Base-by-base conservation (phyloP, 2,888 invertebrate genomes). In the Catonia carolina region DNA sequence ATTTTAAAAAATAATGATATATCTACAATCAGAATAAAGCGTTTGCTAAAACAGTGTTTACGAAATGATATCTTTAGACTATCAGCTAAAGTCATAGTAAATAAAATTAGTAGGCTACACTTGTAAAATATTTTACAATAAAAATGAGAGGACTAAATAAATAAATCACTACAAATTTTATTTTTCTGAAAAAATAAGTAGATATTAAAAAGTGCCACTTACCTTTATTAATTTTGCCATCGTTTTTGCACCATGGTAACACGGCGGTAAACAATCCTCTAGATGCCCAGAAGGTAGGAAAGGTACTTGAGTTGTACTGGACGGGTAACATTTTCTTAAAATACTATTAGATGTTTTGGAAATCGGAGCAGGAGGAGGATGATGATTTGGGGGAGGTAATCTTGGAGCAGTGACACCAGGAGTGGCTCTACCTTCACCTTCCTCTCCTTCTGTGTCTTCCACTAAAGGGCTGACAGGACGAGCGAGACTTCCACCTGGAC, bases 151-250 rank as follows among this genome's bases (percentile, higher is more conserved):
- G n/a, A n/a, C n/a, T n/a, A n/a, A n/a, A n/a, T n/a, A n/a, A n/a
- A n/a, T n/a, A n/a, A n/a, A n/a, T n/a, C n/a, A n/a, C n/a, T n/a
- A n/a, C n/a, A n/a, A n/a, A n/a, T n/a, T n/a, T n/a, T n/a, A n/a
- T n/a, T n/a, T n/a, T n/a, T n/a, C n/a, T n/a, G n/a, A n/a, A n/a
- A n/a, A n/a, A n/a, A n/a, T n/a, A n/a, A n/a, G n/a, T n/a, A n/a
- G n/a, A n/a, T n/a, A n/a, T n/a, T n/a, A 54, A 14, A 17, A 37
- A 27, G 22, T 48, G n/a, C 10, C 4, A 58, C 72, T 68, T 67
- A 81, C 81, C 75, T 80, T 78, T 61, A 82, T 78, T 18, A 80
- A 71, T 61, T 78, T 77, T 42, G 76, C 73, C 65, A 81, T 78
- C 62, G 78, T 76, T 63, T 78, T 76, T 52, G 78, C 76, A 18